Conservation (phyloP, 2,797 vertebrate species). For the Gambusia yucatana region DNA sequence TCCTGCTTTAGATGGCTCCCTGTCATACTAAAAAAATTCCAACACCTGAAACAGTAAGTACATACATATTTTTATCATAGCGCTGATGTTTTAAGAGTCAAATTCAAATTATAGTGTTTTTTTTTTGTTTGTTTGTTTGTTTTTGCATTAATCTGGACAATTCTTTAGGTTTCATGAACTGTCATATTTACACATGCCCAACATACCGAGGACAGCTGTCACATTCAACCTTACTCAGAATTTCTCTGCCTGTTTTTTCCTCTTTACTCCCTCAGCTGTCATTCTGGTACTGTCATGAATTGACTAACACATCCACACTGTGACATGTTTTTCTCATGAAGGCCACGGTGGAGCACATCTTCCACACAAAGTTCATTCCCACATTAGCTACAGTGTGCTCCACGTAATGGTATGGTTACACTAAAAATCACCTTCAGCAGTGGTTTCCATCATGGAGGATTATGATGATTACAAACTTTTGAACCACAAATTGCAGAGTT, state of each 20-base stretch:
- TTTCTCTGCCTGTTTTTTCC: conserved; percentile 19
- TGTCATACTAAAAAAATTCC: background rate
- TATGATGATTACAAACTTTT: conserved; percentile 48
- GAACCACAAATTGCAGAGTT: conserved; percentile 41
- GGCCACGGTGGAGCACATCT: background rate
- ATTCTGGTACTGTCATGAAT: conserved; percentile 6
- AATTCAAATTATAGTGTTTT: background rate
- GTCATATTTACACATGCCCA: background rate
- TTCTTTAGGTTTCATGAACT: background rate
- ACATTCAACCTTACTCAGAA: conserved; percentile 27
- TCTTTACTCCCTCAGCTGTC: conserved; percentile 14
- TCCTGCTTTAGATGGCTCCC: background rate
- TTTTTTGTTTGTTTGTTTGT: too few species aligned
- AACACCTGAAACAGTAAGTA: background rate
- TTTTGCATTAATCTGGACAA: background rate
- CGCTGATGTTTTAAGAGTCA: conserved; percentile 7
- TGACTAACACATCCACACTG: conserved; percentile 14
- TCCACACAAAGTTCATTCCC: background rate
- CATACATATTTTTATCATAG: background rate
- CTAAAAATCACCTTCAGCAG: conserved; percentile 12
- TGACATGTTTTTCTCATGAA: conserved; percentile 25
- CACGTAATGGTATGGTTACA: conserved; percentile 29
- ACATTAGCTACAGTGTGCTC: conserved; percentile 3
- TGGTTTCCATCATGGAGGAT: conserved; percentile 31
- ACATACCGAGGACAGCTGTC: conserved; percentile 32